Percentiles rank a stretch among this genome's conserved stretches.
These are phyloP conservation scores for Hypomecis atomaria DNA, from an alignment of 2,888 invertebrate species.

Conservation along the genomic window DNA sequence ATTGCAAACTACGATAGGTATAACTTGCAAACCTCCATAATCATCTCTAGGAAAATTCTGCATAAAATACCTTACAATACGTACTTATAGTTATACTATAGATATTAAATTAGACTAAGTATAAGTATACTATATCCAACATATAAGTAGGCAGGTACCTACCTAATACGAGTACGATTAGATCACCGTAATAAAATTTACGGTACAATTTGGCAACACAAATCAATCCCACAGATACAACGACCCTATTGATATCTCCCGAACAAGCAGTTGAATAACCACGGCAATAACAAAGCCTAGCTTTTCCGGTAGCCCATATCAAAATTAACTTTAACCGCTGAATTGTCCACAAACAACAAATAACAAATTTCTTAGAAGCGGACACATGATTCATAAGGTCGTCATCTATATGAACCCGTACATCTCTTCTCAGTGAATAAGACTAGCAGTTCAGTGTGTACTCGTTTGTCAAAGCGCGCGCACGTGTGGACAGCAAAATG, in stretches of 20 bases:
- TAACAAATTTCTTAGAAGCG: slow-evolving; percentile 22
- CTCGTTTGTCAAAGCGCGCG: slow-evolving; percentile 11
- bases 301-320: slow-evolving; percentile 13
- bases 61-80: too few species aligned
- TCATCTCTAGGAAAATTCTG: too few species aligned
- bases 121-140: too few species aligned
- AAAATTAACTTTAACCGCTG: slow-evolving; percentile 2
- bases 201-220: too few species aligned
- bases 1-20: too few species aligned
- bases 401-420: slow-evolving; percentile 19
- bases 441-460: slow-evolving; percentile 27
- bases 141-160: too few species aligned
- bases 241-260: neutral
- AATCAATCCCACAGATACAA: too few species aligned
- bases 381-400: slow-evolving; percentile 28
- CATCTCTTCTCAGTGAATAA: slow-evolving; percentile 3
- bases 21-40: too few species aligned
- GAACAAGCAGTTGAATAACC: slow-evolving; percentile 3
- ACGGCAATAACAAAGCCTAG: neutral
- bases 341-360: slow-evolving; percentile 7
- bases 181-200: too few species aligned
- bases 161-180: too few species aligned
- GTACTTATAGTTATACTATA: too few species aligned
- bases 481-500: slow-evolving; percentile 49
- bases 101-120: too few species aligned